phyloP scores from a whole-genome alignment of 2,797 vertebrate species.

The Novumbra hubbsi region DNA sequence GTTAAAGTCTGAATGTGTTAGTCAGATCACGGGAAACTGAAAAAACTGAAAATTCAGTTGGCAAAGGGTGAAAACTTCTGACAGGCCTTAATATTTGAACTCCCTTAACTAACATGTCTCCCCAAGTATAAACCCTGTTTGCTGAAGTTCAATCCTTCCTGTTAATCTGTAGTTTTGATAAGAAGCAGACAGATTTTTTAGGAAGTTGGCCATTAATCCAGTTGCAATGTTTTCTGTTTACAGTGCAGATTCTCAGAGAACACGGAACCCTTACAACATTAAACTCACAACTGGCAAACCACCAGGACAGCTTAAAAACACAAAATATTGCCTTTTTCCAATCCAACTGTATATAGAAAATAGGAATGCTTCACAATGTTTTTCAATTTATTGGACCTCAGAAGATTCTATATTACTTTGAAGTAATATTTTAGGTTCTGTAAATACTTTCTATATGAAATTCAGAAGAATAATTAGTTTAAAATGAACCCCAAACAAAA shows the following conservation, averaged over 20 bases:
- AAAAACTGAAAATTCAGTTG: no score
- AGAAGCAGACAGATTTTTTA: conserved; percentile 38
- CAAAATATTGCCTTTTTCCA: conserved; percentile 24
- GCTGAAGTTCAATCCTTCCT: conserved; percentile 54
- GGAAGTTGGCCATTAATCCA: conserved; percentile 58
- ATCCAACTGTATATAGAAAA: conserved; percentile 16
- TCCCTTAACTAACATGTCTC: conserved; percentile 31
- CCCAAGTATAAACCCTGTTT: conserved; percentile 16
- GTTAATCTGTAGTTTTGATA: conserved; percentile 48
- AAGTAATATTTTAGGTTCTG: conserved; percentile 32
- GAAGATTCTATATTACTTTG: not conserved
- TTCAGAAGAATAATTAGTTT: conserved; percentile 35
- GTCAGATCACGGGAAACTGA: not conserved
- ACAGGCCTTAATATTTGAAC: not conserved
- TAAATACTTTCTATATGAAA: conserved; percentile 33
- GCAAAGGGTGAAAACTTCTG: no score
- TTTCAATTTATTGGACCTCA: conserved; percentile 30
- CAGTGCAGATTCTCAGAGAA: conserved; percentile 52
- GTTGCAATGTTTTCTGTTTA: conserved; percentile 58
- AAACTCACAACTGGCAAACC: conserved; percentile 27
- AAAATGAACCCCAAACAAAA: conserved; percentile 3
- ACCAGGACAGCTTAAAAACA: conserved; percentile 28
- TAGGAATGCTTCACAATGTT: not conserved
- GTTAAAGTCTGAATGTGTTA: no score
- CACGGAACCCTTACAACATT: not conserved